Percentiles rank a stretch among this genome's conserved stretches.
phyloP scores from a whole-genome alignment of 2,888 invertebrate genomes.

The Stenotaenia linearis region DNA sequence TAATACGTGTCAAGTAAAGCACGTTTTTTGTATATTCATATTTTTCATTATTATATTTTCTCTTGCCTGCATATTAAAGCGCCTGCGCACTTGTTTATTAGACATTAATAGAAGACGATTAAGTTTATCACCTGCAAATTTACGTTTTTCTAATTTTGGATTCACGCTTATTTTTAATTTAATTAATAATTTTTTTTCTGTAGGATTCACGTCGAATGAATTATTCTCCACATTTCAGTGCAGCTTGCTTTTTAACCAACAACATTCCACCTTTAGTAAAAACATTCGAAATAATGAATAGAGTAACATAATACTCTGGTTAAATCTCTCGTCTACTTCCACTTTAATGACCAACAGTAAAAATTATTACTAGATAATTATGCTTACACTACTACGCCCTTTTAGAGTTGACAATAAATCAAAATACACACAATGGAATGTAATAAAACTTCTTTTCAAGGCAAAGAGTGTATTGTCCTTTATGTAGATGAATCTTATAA shows the following conservation, averaged over 20 bases:
- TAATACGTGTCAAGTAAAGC: too few species aligned
- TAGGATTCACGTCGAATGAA: too few species aligned
- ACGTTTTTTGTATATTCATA: too few species aligned
- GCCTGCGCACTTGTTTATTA: too few species aligned
- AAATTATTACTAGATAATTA: background rate
- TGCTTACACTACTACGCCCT: background rate
- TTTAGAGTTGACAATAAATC: background rate
- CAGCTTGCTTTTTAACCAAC: background rate
- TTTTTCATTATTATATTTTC: too few species aligned
- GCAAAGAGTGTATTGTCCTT: background rate
- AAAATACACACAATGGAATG: background rate
- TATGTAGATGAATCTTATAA: background rate
- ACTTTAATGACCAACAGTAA: background rate
- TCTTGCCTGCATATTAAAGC: too few species aligned
- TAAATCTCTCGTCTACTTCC: background rate
- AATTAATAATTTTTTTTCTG: too few species aligned
- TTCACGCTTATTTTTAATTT: too few species aligned
- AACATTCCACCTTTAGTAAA: background rate
- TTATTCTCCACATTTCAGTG: too few species aligned
- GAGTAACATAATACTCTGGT: background rate
- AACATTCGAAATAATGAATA: background rate
- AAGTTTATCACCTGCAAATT: too few species aligned
- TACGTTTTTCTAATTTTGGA: too few species aligned
- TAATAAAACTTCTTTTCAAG: background rate
- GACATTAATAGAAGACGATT: too few species aligned